A percentile compares a stretch with the other conserved stretches of the same genome.
Evolutionary conservation across 1,140 invertebrate genomes (phyloP).

Genomic region (Bombus confusus): DNA sequence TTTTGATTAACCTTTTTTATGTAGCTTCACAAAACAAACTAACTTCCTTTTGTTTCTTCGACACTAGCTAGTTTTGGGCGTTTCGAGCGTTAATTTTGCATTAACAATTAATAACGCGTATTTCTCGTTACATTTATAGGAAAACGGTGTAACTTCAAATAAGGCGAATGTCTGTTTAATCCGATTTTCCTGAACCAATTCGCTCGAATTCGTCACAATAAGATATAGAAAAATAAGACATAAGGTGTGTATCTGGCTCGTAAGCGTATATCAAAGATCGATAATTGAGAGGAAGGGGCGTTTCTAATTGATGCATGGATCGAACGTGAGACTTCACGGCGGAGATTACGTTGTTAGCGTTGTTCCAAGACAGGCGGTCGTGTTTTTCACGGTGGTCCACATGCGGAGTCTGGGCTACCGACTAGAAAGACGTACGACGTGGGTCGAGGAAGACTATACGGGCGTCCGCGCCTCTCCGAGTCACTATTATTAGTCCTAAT

Average conservation of each 20-base stretch:
- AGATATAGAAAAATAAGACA: neutral
- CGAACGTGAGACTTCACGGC: constrained; percentile 18
- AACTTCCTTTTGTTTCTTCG: too few species aligned
- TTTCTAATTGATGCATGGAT: constrained; percentile 14
- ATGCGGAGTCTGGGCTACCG: neutral
- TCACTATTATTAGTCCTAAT: constrained; percentile 81
- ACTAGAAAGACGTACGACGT: constrained; percentile 29
- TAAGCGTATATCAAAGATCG: neutral
- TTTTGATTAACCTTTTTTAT: too few species aligned
- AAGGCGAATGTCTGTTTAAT: too few species aligned
- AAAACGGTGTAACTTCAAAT: too few species aligned
- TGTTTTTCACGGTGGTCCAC: constrained; percentile 28
- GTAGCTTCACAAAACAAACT: too few species aligned
- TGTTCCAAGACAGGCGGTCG: constrained; percentile 10
- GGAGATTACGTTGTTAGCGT: neutral
- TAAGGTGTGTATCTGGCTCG: too few species aligned
- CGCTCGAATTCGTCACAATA: too few species aligned
- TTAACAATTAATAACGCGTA: too few species aligned
- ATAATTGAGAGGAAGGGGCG: neutral
- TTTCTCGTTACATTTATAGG: too few species aligned
- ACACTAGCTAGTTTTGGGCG: too few species aligned
- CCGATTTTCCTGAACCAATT: too few species aligned
- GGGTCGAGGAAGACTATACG: constrained; percentile 21
- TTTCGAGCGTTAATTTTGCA: too few species aligned
- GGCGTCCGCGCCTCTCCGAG: constrained; percentile 44